These are phyloP conservation scores for Nemopilema nomurai DNA, from an alignment of 30 jellyfish, hydroid and myxozoan species.

Conservation along the genomic window DNA sequence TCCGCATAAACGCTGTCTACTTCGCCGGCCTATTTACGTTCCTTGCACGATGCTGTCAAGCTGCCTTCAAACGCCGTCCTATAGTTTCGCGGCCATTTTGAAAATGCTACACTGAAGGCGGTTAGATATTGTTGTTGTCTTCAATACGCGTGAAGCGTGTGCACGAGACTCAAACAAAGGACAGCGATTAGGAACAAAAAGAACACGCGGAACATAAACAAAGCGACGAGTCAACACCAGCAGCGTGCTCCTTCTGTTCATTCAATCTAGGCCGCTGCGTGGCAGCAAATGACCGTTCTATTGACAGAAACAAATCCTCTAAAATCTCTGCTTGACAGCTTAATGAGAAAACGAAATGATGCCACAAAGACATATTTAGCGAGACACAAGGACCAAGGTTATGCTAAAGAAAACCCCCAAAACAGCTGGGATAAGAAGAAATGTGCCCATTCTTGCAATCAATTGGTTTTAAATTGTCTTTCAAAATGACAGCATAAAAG, in stretches of 20 bases:
- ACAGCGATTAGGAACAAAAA: slow-evolving; percentile 29
- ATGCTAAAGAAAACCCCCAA: too few relatives aligned
- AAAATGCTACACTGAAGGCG: slow-evolving; percentile 47
- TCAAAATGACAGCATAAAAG: too few relatives aligned
- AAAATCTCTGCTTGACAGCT: too few relatives aligned
- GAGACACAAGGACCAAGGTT: too few relatives aligned
- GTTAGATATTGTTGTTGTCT: slow-evolving; percentile 63
- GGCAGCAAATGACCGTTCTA: not conserved
- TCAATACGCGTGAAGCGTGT: slow-evolving; percentile 64
- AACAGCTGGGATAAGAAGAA: too few relatives aligned
- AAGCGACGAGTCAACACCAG: slow-evolving; percentile 71
- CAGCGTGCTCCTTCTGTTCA: slow-evolving; percentile 38
- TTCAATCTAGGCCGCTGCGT: not conserved
- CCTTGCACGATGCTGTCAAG: not conserved
- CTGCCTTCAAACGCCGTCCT: slow-evolving; percentile 18
- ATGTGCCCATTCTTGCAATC: too few relatives aligned
- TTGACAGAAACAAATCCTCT: too few relatives aligned
- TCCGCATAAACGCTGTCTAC: not conserved
- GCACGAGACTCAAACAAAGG: slow-evolving; percentile 57
- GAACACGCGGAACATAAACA: slow-evolving; percentile 63
- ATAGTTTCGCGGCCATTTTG: slow-evolving; percentile 64
- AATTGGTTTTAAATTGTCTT: too few relatives aligned
- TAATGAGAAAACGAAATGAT: not conserved
- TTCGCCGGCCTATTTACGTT: not conserved
- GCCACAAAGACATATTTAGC: not conserved